These are phyloP conservation scores for Neuroscelio doddi DNA, from an alignment of 2,888 invertebrate genomes.

Conservation along the genomic window DNA sequence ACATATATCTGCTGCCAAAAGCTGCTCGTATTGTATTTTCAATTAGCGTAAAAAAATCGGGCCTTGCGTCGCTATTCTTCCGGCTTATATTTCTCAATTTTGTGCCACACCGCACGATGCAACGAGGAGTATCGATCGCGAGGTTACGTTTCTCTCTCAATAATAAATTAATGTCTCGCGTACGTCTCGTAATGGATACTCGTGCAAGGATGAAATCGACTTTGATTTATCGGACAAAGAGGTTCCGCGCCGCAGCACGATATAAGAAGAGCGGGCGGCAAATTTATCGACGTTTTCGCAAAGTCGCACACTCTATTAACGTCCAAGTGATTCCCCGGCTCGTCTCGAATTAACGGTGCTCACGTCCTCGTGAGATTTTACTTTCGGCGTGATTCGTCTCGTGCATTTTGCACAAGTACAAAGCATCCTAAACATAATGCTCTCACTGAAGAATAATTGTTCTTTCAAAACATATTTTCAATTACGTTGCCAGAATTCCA, in stretches of 20 bases:
- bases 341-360: conserved; percentile 22
- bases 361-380: conserved; percentile 36
- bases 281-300: conserved; percentile 57
- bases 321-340: conserved; percentile 24
- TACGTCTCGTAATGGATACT: conserved; percentile 59
- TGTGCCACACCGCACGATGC: conserved; percentile 23
- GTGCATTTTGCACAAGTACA: conserved; percentile 17
- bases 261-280: conserved; percentile 48
- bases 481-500: too few relatives aligned
- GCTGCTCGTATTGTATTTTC: too few relatives aligned
- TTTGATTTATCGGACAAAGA: conserved; percentile 60
- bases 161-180: conserved; percentile 63
- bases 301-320: conserved; percentile 28
- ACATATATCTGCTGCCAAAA: neutral
- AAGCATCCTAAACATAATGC: neutral
- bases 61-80: conserved; percentile 22
- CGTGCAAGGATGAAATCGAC: conserved; percentile 60
- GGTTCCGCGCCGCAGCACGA: conserved; percentile 31
- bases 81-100: conserved; percentile 34
- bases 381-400: conserved; percentile 20
- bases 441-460: neutral
- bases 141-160: conserved; percentile 44
- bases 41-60: neutral
- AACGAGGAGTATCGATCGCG: conserved; percentile 47
- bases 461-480: too few relatives aligned